A percentile compares a stretch with the other conserved stretches of the same genome.
Conservation (phyloP, 1,140 invertebrate species). For the Drosophila jambulina region DNA sequence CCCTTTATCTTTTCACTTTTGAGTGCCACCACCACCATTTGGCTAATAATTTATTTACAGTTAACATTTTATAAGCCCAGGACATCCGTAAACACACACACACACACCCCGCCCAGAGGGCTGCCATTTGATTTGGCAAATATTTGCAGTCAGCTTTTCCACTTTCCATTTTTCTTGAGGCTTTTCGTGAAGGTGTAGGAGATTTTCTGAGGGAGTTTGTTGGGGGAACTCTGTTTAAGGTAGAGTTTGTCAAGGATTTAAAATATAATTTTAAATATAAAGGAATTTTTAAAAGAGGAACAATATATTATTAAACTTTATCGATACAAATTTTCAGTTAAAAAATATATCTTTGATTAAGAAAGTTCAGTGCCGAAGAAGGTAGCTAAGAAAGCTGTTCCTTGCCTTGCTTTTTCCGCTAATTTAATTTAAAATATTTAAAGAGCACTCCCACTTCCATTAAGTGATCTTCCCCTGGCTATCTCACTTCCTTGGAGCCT, state of each 20-base stretch:
- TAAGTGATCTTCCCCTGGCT: neutral
- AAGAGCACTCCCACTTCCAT: neutral
- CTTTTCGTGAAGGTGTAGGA: neutral
- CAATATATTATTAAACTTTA: neutral
- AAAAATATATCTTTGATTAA: neutral
- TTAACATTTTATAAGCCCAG: slow-evolving; percentile 73
- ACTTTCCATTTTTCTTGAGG: slow-evolving; percentile 16
- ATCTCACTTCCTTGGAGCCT: slow-evolving; percentile 13
- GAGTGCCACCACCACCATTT: slow-evolving; percentile 17
- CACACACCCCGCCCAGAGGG: slow-evolving; percentile 5
- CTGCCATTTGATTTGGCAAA: slow-evolving; percentile 74
- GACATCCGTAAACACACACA: slow-evolving; percentile 28
- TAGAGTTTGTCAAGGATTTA: neutral
- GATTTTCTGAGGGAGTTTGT: neutral
- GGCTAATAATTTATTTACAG: slow-evolving; percentile 82
- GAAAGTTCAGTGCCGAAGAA: too few species aligned
- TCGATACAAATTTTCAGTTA: neutral
- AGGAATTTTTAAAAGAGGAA: neutral
- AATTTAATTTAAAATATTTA: neutral
- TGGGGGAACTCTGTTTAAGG: too few species aligned
- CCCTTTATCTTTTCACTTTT: slow-evolving; percentile 12
- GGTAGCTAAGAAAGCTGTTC: neutral
- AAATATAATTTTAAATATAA: too few species aligned
- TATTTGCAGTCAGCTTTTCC: slow-evolving; percentile 58
- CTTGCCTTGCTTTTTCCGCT: neutral